phyloP scores from a whole-genome alignment of 2,113 vertebrate genomes.

The Nothoprocta pentlandii region DNA sequence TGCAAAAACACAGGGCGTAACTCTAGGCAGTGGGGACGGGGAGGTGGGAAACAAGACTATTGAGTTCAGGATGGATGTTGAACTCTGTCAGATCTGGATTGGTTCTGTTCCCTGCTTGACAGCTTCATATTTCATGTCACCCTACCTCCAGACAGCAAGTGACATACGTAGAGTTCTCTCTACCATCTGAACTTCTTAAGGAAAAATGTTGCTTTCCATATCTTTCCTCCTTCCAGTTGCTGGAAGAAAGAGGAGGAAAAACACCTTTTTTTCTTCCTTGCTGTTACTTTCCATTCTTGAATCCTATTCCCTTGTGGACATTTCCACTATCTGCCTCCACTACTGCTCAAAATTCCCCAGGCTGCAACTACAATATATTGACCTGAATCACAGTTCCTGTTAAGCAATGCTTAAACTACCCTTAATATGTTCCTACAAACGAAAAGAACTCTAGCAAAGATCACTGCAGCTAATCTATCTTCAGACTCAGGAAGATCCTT shows the following conservation, averaged over 20 bases:
- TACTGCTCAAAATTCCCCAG: background rate
- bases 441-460: conserved; percentile 23
- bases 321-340: background rate
- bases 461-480: conserved; percentile 18
- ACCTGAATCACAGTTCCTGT: background rate
- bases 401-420: background rate
- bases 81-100: background rate
- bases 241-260: background rate
- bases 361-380: background rate
- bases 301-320: background rate
- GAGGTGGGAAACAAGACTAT: background rate
- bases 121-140: background rate
- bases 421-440: background rate
- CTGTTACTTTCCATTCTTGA: background rate
- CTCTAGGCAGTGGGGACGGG: background rate
- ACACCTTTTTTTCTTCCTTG: background rate
- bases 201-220: background rate
- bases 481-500: conserved; percentile 19
- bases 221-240: background rate
- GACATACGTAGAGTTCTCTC: background rate
- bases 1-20: background rate
- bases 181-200: background rate
- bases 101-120: background rate
- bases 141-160: background rate
- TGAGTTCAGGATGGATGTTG: background rate